Base-by-base conservation (phyloP, 1,140 invertebrate genomes). In the Arctopsyche grandis region DNA sequence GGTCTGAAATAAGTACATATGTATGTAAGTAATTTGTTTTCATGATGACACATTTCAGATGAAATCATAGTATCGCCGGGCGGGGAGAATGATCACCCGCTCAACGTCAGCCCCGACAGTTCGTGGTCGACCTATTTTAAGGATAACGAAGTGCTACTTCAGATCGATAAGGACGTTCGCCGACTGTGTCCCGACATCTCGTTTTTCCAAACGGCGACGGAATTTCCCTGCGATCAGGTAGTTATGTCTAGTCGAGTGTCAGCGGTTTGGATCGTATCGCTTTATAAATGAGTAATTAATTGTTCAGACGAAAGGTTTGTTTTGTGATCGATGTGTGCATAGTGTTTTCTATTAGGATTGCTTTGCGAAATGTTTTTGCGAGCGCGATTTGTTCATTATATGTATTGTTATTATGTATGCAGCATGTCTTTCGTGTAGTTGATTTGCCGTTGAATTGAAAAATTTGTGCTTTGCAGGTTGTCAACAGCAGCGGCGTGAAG, bases 111-210 rank as follows among this genome's bases (percentile, higher is more conserved):
- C 85, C 97, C 97, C 1, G 94, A 96, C 80, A 98, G 97, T 84
- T 93, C 96, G 76, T 99, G 98, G 98, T 93, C 95, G 79, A 93
- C 92, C 0, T 89, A 87, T 86, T 99, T 99, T 86, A 97, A 96
- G 87, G 97, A 99, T 85, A 99, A 99, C 87, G 97, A 99, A 89
- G 95, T 97, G 80, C 86, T 99, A 9, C 86, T 97, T 73, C 97
- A 99, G 90, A 99, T 99, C 84, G 97, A 99, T 86, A 99, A 98
- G 87, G 98, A 99, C 89, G 97, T 98, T 19, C 91, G 96, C 81
- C 91, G 98, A 21, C 85, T 99, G 0, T 99, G 96, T 89, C 97
- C 98, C 66, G 97, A 99, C 85, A 97, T 99, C 85, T 97, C 95
- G 76, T 99, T 99, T 87, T 99, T 99, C 87, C 97, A 98, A 90